Evolutionary conservation across 2,888 invertebrate species (phyloP), one percentile per base, ranked within the genome.

Genomic region (Dione juno): DNA sequence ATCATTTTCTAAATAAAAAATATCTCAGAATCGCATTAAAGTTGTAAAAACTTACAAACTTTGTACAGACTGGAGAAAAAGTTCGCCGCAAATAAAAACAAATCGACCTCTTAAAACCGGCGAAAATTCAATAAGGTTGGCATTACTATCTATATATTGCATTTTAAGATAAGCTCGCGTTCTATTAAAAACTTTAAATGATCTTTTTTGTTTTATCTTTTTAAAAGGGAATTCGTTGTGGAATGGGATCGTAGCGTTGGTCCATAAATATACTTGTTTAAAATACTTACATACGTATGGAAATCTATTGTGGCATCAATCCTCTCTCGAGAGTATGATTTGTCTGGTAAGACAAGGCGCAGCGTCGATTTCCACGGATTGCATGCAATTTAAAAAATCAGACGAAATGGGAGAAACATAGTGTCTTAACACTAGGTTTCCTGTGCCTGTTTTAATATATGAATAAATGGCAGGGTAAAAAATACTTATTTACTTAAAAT

Each of bases 61-160:
- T 75, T 70, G 9, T 50, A 66, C 61, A n/a, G 50, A 57, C 57
- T 61, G 72, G 69, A 63, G n/a, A 28, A 28, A 72, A 72, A 73
- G 52, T 74, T 68, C 61, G 73, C 57, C 72, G 66, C 63, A 74
- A 72, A 69, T 67, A 72, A 73, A 75, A 72, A 72, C 72, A 76
- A 75, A 74, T 70, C 64, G 57, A 10, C 35, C 66, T 65, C 63
- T 57, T 41, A 53, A 57, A 52, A 64, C 54, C 37, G 50, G 43
- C n/a, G 54, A 66, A 69, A 69, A 72, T 69, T 69, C 69, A 72
- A 72, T 69, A 61, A 69, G 66, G 45, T 57, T 14, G 13, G 41
- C 8, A 14, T 21, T 21, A 37, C 28, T 67, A 58, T 58, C 37
- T 48, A 58, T 48, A 58, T 50, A 58, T 40, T 50, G 58, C 28